These are phyloP conservation scores for Microctonus hyperodae DNA, from an alignment of 2,888 invertebrate species.

Conservation along the genomic window DNA sequence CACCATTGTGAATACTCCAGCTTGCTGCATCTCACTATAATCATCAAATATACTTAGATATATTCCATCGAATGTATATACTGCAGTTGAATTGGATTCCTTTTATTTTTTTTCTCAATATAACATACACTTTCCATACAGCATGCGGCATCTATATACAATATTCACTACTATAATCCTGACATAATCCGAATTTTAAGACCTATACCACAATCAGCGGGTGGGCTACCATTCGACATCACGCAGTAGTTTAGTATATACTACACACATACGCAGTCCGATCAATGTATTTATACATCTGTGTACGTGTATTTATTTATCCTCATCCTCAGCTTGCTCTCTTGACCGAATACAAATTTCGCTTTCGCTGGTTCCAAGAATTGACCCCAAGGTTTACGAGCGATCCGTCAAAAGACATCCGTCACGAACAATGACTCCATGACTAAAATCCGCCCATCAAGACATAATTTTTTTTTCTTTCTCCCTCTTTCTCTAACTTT, in stretches of 20 bases:
- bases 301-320: neutral
- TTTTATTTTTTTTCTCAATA: neutral
- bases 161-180: constrained; percentile 48
- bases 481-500: neutral
- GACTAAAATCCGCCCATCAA: constrained; percentile 49
- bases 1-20: neutral
- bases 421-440: constrained; percentile 54
- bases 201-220: constrained; percentile 50
- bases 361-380: constrained; percentile 47
- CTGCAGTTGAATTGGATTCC: neutral
- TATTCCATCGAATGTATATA: neutral
- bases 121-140: neutral
- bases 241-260: neutral
- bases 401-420: constrained; percentile 60
- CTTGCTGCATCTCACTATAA: neutral
- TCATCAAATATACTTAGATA: neutral
- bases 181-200: constrained; percentile 55
- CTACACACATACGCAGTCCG: constrained; percentile 21
- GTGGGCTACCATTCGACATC: constrained; percentile 39
- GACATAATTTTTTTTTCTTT: constrained; percentile 12
- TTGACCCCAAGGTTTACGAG: constrained; percentile 54
- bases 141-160: neutral
- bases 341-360: constrained; percentile 33
- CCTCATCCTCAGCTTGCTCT: constrained; percentile 42
- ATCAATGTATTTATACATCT: constrained; percentile 34